Evolutionary conservation across 2,113 vertebrate species (phyloP), one percentile per base, ranked within the genome.

Genomic region (Ctenomys sociabilis): DNA sequence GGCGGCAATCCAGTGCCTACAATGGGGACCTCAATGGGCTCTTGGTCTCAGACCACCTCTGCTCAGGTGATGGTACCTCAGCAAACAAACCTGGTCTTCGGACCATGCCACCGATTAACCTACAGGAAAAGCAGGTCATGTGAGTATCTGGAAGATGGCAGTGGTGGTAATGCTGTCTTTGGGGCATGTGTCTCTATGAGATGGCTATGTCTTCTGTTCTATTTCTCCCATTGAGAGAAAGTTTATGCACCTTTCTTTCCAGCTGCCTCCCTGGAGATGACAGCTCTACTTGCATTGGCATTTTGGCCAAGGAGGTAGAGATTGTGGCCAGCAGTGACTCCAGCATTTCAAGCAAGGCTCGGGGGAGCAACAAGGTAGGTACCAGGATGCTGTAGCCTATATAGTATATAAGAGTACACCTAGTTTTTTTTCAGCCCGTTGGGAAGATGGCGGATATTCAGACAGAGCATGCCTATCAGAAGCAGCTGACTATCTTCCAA

Each of bases 241-340:
- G 0, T 0, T 63, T 52, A 30, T 91, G 70, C 19, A 86, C 43
- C 7, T 24, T 14, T 73, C 19, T 93, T 59, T 80, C 11, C 95
- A 99, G 99, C 97, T 99, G 98, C 96, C 99, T 99, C 28, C 99
- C 99, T 2, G 99, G 99, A 90, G 99, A 99, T 16, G 99, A 99
- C 97, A 99, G 99, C 59, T 99, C 99, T 57, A 99, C 99, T 28
- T 99, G 99, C 49, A 96, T 99, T 82, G 98, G 99, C 95, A 99
- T 99, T 97, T 98, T 98, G 45, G 99, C 99, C 64, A 99, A 98
- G 97, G 99, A 99, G n/a, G 99, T 99, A 94, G 99, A 99, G 98
- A 99, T 99, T 80, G 99, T 99, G 83, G 99, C 99, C n/a, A 99
- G 99, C 98, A 99, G 99, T 98, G 99, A 99, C 97, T 99, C 99